Evolutionary conservation across 1,140 invertebrate genomes (phyloP), one percentile per base, ranked within the genome.

Genomic region (Saccostrea echinata): DNA sequence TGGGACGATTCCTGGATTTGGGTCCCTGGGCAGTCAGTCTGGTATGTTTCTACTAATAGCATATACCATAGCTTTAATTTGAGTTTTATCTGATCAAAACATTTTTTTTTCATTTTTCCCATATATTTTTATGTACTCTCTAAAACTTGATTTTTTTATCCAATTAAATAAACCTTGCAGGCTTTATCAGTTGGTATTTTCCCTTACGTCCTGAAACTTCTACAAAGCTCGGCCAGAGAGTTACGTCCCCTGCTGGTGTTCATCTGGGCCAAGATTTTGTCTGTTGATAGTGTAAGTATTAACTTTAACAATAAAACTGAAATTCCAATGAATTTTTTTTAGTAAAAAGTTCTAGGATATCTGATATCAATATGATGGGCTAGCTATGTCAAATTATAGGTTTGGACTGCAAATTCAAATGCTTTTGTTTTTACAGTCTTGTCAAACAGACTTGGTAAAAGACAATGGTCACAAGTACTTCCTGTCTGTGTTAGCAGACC

Each of bases 201-300:
- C 95, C 99, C 99, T 4, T 99, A 99, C 95, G 98, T 99, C 89
- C 96, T 99, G 12, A 99, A 99, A 94, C 95, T 99, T 87, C 95
- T 99, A 76, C 98, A 99, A 95, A 98, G 98, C 91, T 98, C 97
- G 90, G 98, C 98, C 1, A 96, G 97, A 91, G 99, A 99, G 95
- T 95, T 99, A 85, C 96, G 98, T 53, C 97, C 98, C 13, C 96
- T 99, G 57, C 96, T 99, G 83, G 98, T 99, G 51, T 99, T 99
- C 93, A 99, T 99, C 90, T 99, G 99, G 99, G 98, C 99, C 9
- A 99, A 99, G 96, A 99, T 99, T 91, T 95, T 99, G 81, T 98
- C 98, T 86, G 98, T 99, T 16, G 99, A 99, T 95, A 97, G 97
- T 95, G 98, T 98, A 95, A 92, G 93, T 43, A 43, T 61, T 61